Conservation (phyloP, 2,888 invertebrate genomes). For the Punctoribates punctum region DNA sequence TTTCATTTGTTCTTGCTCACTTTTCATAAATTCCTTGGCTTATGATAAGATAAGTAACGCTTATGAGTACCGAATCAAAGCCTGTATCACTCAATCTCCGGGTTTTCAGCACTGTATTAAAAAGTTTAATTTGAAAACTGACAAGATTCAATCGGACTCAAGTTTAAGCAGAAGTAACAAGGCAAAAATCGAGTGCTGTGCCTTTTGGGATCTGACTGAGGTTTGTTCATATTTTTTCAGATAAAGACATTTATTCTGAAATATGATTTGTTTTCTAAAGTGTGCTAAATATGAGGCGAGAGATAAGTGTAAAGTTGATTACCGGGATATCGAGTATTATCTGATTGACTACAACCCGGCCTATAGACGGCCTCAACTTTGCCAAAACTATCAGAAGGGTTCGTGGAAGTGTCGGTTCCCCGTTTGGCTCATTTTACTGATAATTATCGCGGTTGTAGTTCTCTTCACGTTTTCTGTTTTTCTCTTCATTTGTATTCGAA, state of each 20-base stretch:
- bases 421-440: slow-evolving; percentile 22
- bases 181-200: no score
- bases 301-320: slow-evolving; percentile 31
- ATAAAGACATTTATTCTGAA: not conserved
- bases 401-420: slow-evolving; percentile 24
- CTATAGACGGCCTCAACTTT: not conserved
- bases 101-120: no score
- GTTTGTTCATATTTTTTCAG: not conserved
- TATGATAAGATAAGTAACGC: no score
- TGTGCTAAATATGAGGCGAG: slow-evolving; percentile 23
- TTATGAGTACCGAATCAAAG: no score
- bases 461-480: slow-evolving; percentile 15
- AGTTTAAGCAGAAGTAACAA: no score
- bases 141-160: no score
- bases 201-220: slow-evolving; percentile 37
- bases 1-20: no score
- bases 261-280: not conserved
- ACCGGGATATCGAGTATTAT: slow-evolving; percentile 11
- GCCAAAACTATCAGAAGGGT: slow-evolving; percentile 37
- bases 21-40: no score
- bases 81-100: no score
- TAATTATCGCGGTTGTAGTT: not conserved
- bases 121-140: no score
- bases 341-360: not conserved
- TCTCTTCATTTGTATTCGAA: slow-evolving; percentile 32